Base-by-base conservation (phyloP, 2,888 invertebrate genomes). In the Peribatodes rhomboidaria region DNA sequence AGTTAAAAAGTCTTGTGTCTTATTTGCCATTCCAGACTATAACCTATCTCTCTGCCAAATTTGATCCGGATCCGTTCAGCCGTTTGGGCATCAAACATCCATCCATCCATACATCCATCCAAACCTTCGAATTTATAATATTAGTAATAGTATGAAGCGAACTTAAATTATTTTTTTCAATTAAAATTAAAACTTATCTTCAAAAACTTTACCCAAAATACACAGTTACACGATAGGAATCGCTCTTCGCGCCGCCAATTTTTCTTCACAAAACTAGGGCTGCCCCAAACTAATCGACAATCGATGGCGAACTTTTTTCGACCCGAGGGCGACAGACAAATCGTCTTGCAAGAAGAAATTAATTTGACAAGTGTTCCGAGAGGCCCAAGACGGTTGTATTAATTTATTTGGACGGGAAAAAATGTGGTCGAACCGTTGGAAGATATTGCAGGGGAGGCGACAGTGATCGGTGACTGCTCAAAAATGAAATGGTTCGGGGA, bases 331-430 rank as follows among this genome's bases (percentile, higher is more conserved):
- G 78, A 73, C 84, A 89, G 91, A 92, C 92, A 92, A 92, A 92
- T 93, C 87, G 92, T 91, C 90, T 91, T 88, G 86, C 87, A 84
- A 88, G 89, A 86, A 89, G 87, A 92, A 92, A 93, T 93, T 93
- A 93, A 93, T 93, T 93, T 93, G 93, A 92, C 92, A 91, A 91
- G 89, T 89, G 81, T 79, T 79, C 80, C 74, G 74, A 76, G 76
- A 81, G 81, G 80, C 81, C 88, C 90, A 74, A 82, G 92, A 88
- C 89, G 89, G 85, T 82, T 81, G 87, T 89, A 90, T 90, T 92
- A 86, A 92, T 93, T 93, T 92, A 89, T 90, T 90, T 89, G 85
- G 89, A 90, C 92, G 84, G 86, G 90, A 86, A 92, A 91, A 92
- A 92, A 92, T 92, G 89, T 85, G 85, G 85, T 61, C 35, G 47